Base-by-base conservation (phyloP, 2,113 vertebrate genomes). In the Struthio camelus region DNA sequence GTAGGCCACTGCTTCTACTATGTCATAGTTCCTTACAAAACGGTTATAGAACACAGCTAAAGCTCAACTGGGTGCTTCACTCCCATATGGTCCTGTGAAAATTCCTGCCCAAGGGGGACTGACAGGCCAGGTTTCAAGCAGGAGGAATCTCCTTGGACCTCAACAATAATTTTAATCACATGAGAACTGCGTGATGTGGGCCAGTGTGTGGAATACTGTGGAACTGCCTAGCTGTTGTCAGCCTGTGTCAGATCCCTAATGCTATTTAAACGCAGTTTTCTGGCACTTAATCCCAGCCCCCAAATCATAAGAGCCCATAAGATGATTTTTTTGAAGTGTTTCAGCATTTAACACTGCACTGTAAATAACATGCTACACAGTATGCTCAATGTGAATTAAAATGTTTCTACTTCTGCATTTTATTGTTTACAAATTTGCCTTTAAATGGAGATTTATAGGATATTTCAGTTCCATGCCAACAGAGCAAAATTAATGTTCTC, bases 401-500 rank as follows among this genome's bases (percentile, higher is more conserved):
- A 64, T 42, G 40, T 75, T 96, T 91, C 23, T 89, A 66, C 90
- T 95, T 86, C 85, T 95, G 18, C 58, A 85, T 89, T 97, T 91
- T 95, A 62, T 70, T 93, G 36, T 93, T 97, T 64, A 93, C 62
- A 96, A 96, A 95, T 91, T 96, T 95, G 93, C 76, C 54, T 97
- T 96, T 92, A 96, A 89, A 94, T 82, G 42, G 56, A 95, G 72
- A 95, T 97, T 96, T 94, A 93, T 71, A 46, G 36, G 50, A 56
- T n/a, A 22, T 94, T 97, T 97, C 94, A 89, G 84, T 54, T 93
- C 58, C 83, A 93, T 79, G 9, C 3, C 67, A 91, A 94, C n/a
- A 95, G 90, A 93, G 79, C 40, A 91, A 91, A 93, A 96, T 87
- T 89, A 95, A 96, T 77, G 44, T 92, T 97, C 94, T 97, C 62